Percentiles rank a stretch among this genome's conserved stretches.
Conservation (phyloP, 1,140 invertebrate genomes). For the Trichonephila clavata region DNA sequence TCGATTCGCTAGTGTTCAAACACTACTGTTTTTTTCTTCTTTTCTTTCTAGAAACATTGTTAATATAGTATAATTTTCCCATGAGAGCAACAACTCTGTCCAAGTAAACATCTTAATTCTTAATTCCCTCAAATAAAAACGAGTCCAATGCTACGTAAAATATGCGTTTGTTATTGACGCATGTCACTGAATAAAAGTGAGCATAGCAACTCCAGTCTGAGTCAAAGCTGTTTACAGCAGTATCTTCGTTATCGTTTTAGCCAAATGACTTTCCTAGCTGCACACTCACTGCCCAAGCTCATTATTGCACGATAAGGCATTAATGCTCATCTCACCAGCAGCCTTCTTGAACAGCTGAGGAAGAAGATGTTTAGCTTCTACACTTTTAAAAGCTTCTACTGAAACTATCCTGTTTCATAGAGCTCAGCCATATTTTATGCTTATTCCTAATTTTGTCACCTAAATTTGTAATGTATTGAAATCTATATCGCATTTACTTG, state of each 20-base stretch:
- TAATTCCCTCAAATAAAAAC: background rate
- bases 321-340: background rate
- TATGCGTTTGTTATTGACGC: background rate
- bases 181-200: background rate
- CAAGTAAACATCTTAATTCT: background rate
- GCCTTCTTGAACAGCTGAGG: background rate
- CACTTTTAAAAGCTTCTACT: no score
- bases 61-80: background rate
- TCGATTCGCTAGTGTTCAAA: no score
- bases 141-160: background rate
- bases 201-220: background rate
- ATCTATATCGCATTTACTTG: no score
- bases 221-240: slow-evolving; percentile 15
- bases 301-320: background rate
- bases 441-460: no score
- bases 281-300: no score
- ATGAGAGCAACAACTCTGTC: background rate
- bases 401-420: no score
- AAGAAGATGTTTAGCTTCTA: background rate
- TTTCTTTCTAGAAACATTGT: no score
- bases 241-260: background rate
- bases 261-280: no score
- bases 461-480: no score
- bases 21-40: no score
- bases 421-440: no score